Conservation (phyloP, 1,140 invertebrate species). For the Notospermus geniculatus region DNA sequence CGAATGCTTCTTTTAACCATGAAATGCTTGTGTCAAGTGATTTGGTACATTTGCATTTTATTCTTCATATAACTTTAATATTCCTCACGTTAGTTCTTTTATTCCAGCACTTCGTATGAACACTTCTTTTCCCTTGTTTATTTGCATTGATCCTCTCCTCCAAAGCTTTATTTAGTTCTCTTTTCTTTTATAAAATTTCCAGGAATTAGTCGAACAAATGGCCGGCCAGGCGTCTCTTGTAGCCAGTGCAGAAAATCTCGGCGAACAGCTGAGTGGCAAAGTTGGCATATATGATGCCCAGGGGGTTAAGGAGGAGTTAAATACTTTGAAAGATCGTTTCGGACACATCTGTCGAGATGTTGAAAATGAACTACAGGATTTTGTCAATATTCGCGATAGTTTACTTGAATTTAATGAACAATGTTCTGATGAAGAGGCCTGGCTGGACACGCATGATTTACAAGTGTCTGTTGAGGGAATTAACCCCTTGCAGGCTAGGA, state of each 20-base stretch:
- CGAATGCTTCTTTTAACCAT: no score
- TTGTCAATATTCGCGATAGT: background rate
- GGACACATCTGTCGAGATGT: background rate
- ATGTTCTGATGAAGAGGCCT: background rate
- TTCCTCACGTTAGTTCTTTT: no score
- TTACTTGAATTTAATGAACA: background rate
- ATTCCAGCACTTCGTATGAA: no score
- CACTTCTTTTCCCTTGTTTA: no score
- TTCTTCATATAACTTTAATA: no score
- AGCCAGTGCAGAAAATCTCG: background rate
- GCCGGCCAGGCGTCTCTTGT: background rate
- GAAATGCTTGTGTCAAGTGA: no score
- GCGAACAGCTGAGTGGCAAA: background rate
- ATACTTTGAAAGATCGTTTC: slow-evolving; percentile 2
- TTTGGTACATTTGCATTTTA: no score
- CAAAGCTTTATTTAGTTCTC: no score
- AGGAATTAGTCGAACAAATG: background rate
- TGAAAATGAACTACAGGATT: background rate
- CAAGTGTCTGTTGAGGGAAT: background rate
- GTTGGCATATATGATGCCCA: background rate
- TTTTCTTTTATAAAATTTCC: background rate
- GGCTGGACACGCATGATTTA: background rate
- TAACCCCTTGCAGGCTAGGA: background rate
- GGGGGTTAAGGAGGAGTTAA: background rate
- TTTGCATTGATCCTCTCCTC: no score